Conservation (phyloP, 2,888 invertebrate genomes). For the Conistra vaccinii region DNA sequence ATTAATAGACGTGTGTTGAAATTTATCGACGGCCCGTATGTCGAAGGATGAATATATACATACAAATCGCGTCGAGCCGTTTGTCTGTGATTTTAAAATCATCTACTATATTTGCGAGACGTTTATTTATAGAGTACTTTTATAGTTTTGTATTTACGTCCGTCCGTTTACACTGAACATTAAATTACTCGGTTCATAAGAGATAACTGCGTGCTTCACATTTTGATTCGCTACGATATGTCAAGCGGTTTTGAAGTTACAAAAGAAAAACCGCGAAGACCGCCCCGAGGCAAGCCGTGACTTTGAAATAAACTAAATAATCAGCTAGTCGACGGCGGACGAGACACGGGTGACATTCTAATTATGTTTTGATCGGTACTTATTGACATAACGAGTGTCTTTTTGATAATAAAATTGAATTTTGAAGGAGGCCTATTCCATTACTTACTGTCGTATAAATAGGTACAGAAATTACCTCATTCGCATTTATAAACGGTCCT, state of each 20-base stretch:
- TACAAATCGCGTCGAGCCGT: constrained; percentile 71
- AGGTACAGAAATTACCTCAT: constrained; percentile 60
- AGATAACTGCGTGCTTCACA: constrained; percentile 66
- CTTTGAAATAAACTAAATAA: constrained; percentile 78
- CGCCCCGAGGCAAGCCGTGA: constrained; percentile 53
- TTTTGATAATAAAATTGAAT: constrained; percentile 57
- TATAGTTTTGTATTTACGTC: constrained; percentile 60
- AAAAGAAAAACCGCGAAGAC: constrained; percentile 64
- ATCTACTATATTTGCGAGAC: constrained; percentile 64
- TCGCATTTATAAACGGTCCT: constrained; percentile 37
- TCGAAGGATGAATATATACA: constrained; percentile 82
- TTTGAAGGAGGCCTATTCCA: constrained; percentile 50
- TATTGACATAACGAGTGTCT: constrained; percentile 76
- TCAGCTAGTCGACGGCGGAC: constrained; percentile 68
- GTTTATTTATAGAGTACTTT: constrained; percentile 61
- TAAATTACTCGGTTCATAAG: constrained; percentile 65
- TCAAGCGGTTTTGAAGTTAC: constrained; percentile 60
- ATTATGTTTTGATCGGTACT: constrained; percentile 72
- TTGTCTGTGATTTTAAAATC: constrained; percentile 64
- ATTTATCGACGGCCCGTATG: constrained; percentile 85
- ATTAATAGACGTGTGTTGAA: constrained; percentile 87
- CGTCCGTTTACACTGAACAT: constrained; percentile 52
- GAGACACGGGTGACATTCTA: constrained; percentile 79
- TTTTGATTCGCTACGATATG: constrained; percentile 63
- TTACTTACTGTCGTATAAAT: constrained; percentile 44